These are phyloP conservation scores for Arvicanthis niloticus DNA, from an alignment of 2,113 vertebrate genomes.

Conservation along the genomic window DNA sequence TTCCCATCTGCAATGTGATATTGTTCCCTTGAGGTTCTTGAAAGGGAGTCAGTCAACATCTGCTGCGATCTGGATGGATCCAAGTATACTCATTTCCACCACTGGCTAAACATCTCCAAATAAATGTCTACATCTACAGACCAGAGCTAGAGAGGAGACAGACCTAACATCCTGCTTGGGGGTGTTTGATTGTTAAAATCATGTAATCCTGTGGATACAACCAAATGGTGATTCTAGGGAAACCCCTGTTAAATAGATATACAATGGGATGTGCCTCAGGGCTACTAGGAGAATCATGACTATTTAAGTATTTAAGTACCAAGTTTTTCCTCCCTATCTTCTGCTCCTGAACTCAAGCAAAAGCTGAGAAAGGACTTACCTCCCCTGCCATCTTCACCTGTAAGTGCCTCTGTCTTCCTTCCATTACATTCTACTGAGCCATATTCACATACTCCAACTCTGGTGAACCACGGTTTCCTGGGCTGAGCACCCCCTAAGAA, in stretches of 20 bases:
- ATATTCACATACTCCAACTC: not conserved
- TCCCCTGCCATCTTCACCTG: not conserved
- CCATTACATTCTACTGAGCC: not conserved
- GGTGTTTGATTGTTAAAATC: not conserved
- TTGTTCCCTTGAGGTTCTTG: not conserved
- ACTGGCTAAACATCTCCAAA: slow-evolving; percentile 13
- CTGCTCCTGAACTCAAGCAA: not conserved
- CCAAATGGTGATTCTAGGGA: not conserved
- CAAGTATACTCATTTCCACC: not conserved
- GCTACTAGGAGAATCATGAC: not conserved
- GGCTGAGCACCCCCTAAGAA: not conserved
- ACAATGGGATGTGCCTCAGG: not conserved
- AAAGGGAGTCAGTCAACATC: not conserved
- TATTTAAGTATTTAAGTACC: not conserved
- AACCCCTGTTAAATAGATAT: not conserved
- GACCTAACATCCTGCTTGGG: not conserved
- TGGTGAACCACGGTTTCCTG: not conserved
- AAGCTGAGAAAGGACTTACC: not conserved
- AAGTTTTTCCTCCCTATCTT: not conserved
- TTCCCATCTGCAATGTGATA: not conserved
- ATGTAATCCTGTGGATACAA: not conserved
- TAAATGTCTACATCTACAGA: not conserved
- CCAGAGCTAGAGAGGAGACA: not conserved
- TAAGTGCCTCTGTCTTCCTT: not conserved
- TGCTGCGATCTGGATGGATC: not conserved